These are phyloP conservation scores for Pangasius macronema DNA, from an alignment of 2,797 vertebrate genomes.

Conservation along the genomic window DNA sequence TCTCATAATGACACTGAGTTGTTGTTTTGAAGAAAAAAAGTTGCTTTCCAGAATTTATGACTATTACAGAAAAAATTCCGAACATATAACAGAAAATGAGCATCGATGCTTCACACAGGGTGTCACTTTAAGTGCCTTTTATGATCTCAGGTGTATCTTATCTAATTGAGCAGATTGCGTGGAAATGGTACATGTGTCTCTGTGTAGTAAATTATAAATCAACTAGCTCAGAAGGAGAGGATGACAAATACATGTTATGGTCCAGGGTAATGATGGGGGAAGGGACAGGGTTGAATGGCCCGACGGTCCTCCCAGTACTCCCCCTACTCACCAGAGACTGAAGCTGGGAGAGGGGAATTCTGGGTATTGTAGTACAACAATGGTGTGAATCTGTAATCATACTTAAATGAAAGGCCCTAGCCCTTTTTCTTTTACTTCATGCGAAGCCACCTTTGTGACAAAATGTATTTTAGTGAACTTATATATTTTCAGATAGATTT, in stretches of 20 bases:
- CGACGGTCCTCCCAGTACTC: conserved; percentile 57
- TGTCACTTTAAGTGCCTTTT: neutral
- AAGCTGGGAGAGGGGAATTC: conserved; percentile 4
- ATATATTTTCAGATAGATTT: neutral
- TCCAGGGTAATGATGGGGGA: conserved; percentile 35
- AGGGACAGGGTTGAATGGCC: conserved; percentile 71
- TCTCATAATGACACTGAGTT: neutral
- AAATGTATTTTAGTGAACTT: neutral
- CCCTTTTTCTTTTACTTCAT: neutral
- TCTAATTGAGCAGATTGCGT: neutral
- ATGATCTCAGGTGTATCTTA: neutral
- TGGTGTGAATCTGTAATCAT: neutral
- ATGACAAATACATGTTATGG: conserved; percentile 26
- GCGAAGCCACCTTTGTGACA: too few species aligned
- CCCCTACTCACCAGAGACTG: conserved; percentile 17
- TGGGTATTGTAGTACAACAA: conserved; percentile 72
- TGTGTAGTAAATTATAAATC: neutral
- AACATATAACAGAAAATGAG: neutral
- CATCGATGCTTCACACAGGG: too few species aligned
- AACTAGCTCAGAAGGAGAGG: neutral
- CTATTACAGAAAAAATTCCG: neutral
- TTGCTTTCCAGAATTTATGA: neutral
- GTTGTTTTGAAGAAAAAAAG: too few species aligned
- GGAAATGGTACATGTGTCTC: neutral
- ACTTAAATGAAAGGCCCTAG: neutral